Evolutionary conservation across 2,797 vertebrate species (phyloP).

Genomic region (Melanogrammus aeglefinus): DNA sequence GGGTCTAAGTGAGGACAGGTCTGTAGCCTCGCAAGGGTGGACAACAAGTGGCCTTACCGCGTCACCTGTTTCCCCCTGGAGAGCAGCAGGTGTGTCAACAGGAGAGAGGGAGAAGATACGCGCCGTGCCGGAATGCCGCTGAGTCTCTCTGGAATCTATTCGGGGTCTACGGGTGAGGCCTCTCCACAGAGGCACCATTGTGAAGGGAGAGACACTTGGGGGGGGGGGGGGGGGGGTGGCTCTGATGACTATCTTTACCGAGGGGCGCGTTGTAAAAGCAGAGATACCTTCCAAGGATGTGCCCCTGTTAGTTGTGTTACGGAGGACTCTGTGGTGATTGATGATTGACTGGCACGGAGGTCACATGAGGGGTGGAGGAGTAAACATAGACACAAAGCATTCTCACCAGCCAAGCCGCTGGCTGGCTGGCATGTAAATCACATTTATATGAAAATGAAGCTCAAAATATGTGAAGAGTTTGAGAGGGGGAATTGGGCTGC

Average conservation of each 20-base stretch:
- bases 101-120: neutral
- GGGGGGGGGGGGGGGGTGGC: neutral
- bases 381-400: neutral
- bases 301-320: neutral
- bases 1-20: conserved; percentile 29
- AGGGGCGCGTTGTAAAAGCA: conserved; percentile 30
- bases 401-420: too few species aligned
- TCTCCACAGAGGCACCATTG: neutral
- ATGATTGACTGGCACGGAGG: neutral
- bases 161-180: too few species aligned
- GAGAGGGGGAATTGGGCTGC: too few species aligned
- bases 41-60: neutral
- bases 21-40: neutral
- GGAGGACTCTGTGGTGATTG: conserved; percentile 7
- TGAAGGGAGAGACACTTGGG: neutral
- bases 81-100: conserved; percentile 16
- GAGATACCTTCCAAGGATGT: conserved; percentile 3
- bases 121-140: neutral
- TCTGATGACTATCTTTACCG: conserved; percentile 1
- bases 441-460: too few species aligned
- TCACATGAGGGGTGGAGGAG: conserved; percentile 12
- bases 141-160: neutral
- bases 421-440: too few species aligned
- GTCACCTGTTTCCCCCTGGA: neutral
- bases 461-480: too few species aligned